Evolutionary conservation across 1,140 invertebrate species (phyloP).

Genomic region (Orius insidiosus): DNA sequence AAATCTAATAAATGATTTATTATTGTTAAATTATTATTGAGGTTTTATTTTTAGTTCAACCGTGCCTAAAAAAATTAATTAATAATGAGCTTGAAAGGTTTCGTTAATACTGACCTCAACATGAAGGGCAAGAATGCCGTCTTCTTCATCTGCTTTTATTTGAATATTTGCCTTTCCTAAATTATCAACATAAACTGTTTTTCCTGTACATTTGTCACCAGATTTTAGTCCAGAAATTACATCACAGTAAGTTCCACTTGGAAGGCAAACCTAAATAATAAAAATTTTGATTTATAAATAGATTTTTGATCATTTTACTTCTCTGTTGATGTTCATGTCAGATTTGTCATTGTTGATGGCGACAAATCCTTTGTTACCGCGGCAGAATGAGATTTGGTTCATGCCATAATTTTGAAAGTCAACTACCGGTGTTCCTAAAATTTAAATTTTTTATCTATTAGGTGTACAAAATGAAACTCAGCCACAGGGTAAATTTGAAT

Average conservation of each 20-base stretch:
- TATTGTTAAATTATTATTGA: too few relatives aligned
- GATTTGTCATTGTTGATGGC: conserved; percentile 46
- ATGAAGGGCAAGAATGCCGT: conserved; percentile 70
- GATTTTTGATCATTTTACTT: conserved; percentile 25
- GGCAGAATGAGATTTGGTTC: too few relatives aligned
- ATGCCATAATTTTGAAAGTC: conserved; percentile 59
- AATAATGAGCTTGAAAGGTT: too few relatives aligned
- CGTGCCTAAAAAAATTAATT: too few relatives aligned
- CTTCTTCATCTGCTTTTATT: conserved; percentile 37
- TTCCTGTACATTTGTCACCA: conserved; percentile 49
- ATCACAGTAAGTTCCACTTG: conserved; percentile 68
- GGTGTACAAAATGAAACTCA: too few relatives aligned
- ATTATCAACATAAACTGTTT: conserved; percentile 41
- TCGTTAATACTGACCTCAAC: conserved; percentile 27
- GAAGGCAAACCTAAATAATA: conserved; percentile 43
- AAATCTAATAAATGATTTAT: too few relatives aligned
- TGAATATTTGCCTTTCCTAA: conserved; percentile 43
- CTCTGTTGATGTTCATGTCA: conserved; percentile 34
- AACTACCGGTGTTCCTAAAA: too few relatives aligned
- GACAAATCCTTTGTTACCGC: conserved; percentile 50
- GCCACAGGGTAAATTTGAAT: too few relatives aligned
- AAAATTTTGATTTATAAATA: background rate
- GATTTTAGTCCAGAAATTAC: conserved; percentile 54
- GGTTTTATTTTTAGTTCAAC: too few relatives aligned
- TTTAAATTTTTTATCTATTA: too few relatives aligned